These are phyloP conservation scores for Pachymerium ferrugineum DNA, from an alignment of 2,888 invertebrate species.

Conservation along the genomic window DNA sequence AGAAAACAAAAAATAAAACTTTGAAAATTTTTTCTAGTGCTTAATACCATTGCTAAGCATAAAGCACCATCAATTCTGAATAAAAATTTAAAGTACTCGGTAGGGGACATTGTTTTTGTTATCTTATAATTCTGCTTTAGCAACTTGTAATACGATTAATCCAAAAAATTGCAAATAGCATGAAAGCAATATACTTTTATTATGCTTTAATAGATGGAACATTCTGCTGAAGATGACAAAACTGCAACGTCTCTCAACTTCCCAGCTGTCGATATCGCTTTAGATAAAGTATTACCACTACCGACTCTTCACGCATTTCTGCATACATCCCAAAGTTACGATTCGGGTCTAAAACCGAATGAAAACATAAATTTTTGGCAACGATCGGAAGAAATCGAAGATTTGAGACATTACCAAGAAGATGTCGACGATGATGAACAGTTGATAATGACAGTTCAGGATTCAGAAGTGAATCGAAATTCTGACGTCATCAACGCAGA, in stretches of 20 bases:
- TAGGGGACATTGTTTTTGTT: too few species aligned
- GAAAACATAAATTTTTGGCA: not conserved
- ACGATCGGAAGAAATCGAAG: conserved; percentile 28
- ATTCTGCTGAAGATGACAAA: not conserved
- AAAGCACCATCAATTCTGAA: too few species aligned
- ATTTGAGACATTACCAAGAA: not conserved
- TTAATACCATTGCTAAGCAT: too few species aligned
- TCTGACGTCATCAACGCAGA: not conserved
- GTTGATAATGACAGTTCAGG: not conserved
- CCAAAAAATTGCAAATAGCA: too few species aligned
- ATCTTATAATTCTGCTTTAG: too few species aligned
- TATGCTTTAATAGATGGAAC: too few species aligned
- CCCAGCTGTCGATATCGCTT: not conserved
- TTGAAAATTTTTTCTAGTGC: too few species aligned
- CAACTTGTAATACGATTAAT: too few species aligned
- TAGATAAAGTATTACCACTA: not conserved
- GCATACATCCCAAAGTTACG: not conserved
- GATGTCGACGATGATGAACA: not conserved
- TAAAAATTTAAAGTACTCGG: too few species aligned
- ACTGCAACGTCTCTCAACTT: not conserved
- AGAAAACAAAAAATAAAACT: too few species aligned
- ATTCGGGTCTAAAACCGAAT: not conserved
- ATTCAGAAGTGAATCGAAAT: too few species aligned
- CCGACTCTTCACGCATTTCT: not conserved
- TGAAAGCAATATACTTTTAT: too few species aligned